Conservation (phyloP, 1,140 invertebrate species). For the Ostrea denselamellosa region DNA sequence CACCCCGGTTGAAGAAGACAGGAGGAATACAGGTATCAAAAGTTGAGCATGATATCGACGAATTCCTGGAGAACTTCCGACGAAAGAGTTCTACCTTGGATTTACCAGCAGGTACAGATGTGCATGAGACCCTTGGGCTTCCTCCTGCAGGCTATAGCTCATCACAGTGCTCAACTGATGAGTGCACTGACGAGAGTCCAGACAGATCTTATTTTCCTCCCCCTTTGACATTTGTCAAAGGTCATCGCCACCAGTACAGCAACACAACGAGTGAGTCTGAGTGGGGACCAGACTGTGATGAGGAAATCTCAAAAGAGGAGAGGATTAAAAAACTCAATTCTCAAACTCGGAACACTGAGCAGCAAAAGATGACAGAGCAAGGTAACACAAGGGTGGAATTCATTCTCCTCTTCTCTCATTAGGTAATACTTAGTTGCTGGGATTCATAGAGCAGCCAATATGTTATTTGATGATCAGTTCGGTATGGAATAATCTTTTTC, state of each 20-base stretch:
- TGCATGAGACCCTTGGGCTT: conserved; percentile 56
- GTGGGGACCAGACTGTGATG: conserved; percentile 58
- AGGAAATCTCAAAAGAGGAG: conserved; percentile 15
- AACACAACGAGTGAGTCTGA: conserved; percentile 56
- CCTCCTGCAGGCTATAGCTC: conserved; percentile 49
- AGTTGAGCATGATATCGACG: conserved; percentile 68
- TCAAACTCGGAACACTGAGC: background rate
- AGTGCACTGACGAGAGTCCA: conserved; percentile 62
- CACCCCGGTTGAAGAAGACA: background rate
- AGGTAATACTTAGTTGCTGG: too few species aligned
- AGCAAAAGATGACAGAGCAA: background rate
- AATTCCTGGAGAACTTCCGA: conserved; percentile 69
- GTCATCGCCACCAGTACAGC: conserved; percentile 49
- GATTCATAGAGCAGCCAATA: too few species aligned
- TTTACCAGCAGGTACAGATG: conserved; percentile 58
- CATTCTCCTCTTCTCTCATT: too few species aligned
- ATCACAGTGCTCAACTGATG: conserved; percentile 54
- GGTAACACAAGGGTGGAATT: background rate
- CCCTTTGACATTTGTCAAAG: background rate
- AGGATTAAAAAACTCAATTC: background rate
- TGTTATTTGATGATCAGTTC: too few species aligned
- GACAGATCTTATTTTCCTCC: conserved; percentile 54
- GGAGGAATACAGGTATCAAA: conserved; percentile 54
- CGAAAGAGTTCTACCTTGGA: conserved; percentile 65
- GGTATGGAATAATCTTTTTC: too few species aligned